Percentiles rank a stretch among this genome's conserved stretches.
These are phyloP conservation scores for Paragorgia papillata DNA, from an alignment of 92 coral and sea anemone genomes.

Conservation along the genomic window DNA sequence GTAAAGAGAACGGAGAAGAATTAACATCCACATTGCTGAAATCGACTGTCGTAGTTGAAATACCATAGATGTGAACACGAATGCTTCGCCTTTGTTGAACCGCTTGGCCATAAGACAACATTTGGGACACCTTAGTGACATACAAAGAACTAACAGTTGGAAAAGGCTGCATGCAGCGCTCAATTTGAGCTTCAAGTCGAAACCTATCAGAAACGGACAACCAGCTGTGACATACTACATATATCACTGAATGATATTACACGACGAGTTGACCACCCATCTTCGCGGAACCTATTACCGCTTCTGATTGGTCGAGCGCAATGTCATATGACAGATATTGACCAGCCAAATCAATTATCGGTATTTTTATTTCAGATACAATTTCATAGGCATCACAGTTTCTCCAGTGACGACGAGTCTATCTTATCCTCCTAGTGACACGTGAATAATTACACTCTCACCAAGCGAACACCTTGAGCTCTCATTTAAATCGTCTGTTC, in stretches of 20 bases:
- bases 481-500: slow-evolving; percentile 33
- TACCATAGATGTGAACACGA: not conserved
- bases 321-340: slow-evolving; percentile 31
- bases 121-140: slow-evolving; percentile 14
- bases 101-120: slow-evolving; percentile 7
- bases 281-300: not conserved
- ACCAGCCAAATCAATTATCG: slow-evolving; percentile 41
- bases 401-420: slow-evolving; percentile 41
- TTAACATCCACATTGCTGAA: slow-evolving; percentile 14
- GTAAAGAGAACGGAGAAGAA: slow-evolving; percentile 26
- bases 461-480: slow-evolving; percentile 23
- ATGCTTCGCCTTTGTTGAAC: not conserved
- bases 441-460: slow-evolving; percentile 22
- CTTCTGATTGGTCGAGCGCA: slow-evolving; percentile 22
- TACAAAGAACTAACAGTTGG: slow-evolving; percentile 37
- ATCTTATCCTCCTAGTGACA: slow-evolving; percentile 19
- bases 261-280: slow-evolving; percentile 43
- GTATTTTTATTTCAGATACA: slow-evolving; percentile 5
- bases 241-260: slow-evolving; percentile 32
- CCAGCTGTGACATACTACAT: slow-evolving; percentile 33
- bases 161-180: slow-evolving; percentile 6
- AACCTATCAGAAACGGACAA: slow-evolving; percentile 36
- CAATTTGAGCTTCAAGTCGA: slow-evolving; percentile 25
- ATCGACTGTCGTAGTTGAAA: not conserved
- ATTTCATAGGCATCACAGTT: slow-evolving; percentile 15